Conservation (phyloP, 2,113 vertebrate species). For the Machaerirhynchus nigripectus region DNA sequence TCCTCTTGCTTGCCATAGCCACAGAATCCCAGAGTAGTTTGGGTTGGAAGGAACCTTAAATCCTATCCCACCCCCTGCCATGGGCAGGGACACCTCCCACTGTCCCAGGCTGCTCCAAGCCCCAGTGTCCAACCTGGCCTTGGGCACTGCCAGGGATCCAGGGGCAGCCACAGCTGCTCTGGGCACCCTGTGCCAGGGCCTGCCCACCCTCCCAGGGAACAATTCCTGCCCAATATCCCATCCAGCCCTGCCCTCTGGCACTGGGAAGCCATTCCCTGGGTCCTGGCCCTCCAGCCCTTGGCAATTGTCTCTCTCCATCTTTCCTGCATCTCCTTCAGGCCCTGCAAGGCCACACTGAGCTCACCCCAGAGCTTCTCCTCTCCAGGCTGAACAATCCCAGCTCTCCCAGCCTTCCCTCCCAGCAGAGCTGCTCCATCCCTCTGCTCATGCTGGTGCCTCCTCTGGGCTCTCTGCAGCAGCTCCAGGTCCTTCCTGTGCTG, state of each 20-base stretch:
- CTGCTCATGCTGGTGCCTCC: background rate
- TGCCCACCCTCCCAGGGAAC: background rate
- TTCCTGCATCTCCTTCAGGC: background rate
- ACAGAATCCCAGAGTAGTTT: background rate
- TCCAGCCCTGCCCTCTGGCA: background rate
- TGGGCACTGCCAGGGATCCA: background rate
- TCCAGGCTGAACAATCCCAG: background rate
- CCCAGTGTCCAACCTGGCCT: background rate
- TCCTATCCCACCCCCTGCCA: accelerated
- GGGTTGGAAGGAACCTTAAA: accelerated
- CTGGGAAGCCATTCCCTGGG: background rate
- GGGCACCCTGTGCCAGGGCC: background rate
- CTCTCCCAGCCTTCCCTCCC: background rate
- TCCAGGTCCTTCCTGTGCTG: background rate
- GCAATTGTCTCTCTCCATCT: background rate
- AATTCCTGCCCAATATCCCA: background rate
- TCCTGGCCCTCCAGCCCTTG: background rate
- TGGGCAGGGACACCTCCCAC: background rate
- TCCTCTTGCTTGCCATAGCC: background rate
- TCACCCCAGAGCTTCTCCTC: background rate
- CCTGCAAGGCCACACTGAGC: background rate
- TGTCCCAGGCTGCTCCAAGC: background rate
- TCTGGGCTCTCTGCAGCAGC: background rate
- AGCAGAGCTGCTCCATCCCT: background rate
- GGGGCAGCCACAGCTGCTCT: background rate